phyloP scores from a whole-genome alignment of 2,797 vertebrate species.

The Melopsittacus undulatus region DNA sequence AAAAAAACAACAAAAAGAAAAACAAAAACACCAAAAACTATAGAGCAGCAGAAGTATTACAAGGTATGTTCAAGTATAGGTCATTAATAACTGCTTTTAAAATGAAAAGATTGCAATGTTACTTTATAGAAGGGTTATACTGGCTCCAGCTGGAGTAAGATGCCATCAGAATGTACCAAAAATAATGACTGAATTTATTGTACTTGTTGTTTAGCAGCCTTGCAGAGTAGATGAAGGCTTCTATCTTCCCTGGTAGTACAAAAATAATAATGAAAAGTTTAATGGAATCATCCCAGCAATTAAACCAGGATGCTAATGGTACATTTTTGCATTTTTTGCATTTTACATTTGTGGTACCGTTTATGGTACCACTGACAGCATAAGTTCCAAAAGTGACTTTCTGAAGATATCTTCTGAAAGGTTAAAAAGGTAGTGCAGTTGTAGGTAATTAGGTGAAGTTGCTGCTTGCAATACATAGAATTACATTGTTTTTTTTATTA shows the following conservation, averaged over 20 bases:
- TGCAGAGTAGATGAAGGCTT: not conserved
- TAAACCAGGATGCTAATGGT: not conserved
- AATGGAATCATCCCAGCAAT: not conserved
- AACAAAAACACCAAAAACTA: not conserved
- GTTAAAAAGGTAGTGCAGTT: not conserved
- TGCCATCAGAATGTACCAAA: not conserved
- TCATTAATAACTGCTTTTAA: not conserved
- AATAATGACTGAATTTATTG: not conserved
- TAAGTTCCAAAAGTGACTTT: not conserved
- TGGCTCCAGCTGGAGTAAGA: not conserved
- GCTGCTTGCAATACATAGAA: not conserved
- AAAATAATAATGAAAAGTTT: slow-evolving; percentile 7
- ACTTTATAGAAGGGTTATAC: not conserved
- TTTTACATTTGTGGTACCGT: too few relatives aligned
- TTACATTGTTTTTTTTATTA: not conserved
- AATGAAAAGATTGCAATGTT: not conserved
- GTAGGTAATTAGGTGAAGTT: not conserved
- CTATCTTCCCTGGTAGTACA: not conserved
- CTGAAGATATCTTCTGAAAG: not conserved
- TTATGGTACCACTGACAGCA: not conserved
- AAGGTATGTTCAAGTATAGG: not conserved
- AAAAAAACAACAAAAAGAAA: not conserved
- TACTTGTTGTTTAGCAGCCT: not conserved
- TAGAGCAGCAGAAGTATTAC: not conserved
- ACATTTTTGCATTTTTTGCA: too few relatives aligned